These are phyloP conservation scores for Todiramphus saurophagus DNA, from an alignment of 2,113 vertebrate genomes.

Conservation along the genomic window DNA sequence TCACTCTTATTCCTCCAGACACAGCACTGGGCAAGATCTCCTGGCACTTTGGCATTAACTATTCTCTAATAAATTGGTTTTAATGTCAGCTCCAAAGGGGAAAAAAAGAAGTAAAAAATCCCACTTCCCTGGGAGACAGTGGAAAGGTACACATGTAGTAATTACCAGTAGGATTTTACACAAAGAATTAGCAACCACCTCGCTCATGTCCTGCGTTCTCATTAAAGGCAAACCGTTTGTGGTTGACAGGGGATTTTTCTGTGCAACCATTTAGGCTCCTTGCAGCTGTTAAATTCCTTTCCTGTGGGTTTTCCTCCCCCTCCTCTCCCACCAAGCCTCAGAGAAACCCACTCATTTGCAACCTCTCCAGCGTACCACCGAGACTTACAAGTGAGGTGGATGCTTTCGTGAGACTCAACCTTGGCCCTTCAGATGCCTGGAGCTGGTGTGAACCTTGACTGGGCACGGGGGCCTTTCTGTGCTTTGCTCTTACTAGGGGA, in stretches of 20 bases:
- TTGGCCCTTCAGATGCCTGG: not conserved
- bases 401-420: not conserved
- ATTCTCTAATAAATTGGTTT: constrained; percentile 1
- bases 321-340: not conserved
- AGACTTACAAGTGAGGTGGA: not conserved
- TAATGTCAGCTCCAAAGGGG: not conserved
- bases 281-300: constrained; percentile 66
- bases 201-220: constrained; percentile 20
- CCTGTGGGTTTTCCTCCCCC: not conserved
- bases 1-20: not conserved
- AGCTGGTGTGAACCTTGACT: not conserved
- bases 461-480: not conserved
- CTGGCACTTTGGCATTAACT: not conserved
- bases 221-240: constrained; percentile 43
- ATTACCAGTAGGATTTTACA: constrained; percentile 32
- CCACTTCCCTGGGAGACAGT: not conserved
- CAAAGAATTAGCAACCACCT: constrained; percentile 43
- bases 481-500: not conserved
- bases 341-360: not conserved
- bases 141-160: constrained; percentile 20
- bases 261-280: not conserved
- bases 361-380: not conserved
- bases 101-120: not conserved
- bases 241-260: constrained; percentile 48
- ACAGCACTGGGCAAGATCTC: accelerated